phyloP scores from a whole-genome alignment of 2,888 invertebrate genomes.

The Meiosimyza decipiens region DNA sequence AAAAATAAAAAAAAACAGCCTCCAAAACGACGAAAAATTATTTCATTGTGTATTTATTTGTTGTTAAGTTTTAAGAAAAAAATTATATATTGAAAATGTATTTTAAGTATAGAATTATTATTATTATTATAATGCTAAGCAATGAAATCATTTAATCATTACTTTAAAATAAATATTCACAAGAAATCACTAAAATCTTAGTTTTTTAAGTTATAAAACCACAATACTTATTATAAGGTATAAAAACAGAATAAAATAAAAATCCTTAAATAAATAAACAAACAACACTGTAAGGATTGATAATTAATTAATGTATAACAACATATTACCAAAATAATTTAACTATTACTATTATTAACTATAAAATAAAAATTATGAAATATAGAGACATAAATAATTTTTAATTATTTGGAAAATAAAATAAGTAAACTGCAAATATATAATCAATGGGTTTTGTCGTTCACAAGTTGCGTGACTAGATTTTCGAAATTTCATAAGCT shows the following conservation, averaged over 20 bases:
- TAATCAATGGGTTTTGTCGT: too few relatives aligned
- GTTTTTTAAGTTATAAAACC: neutral
- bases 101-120: neutral
- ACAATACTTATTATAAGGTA: conserved; percentile 17
- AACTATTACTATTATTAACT: conserved; percentile 7
- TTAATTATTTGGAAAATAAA: neutral
- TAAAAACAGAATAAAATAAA: conserved; percentile 13
- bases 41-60: conserved; percentile 47
- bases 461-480: too few relatives aligned
- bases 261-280: conserved; percentile 19
- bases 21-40: conserved; percentile 22
- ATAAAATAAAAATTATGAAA: conserved; percentile 22
- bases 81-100: conserved; percentile 3
- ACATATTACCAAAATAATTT: conserved; percentile 17
- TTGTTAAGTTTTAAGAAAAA: conserved; percentile 48
- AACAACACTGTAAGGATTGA: neutral
- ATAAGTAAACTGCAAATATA: neutral
- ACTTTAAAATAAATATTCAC: neutral
- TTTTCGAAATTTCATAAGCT: too few relatives aligned
- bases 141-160: neutral
- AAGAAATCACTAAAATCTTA: neutral
- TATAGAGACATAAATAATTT: neutral
- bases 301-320: conserved; percentile 8
- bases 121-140: neutral
- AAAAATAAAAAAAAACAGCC: neutral